Base-by-base conservation (phyloP, 2,113 vertebrate species). In the Campylomormyrus tamandua region DNA sequence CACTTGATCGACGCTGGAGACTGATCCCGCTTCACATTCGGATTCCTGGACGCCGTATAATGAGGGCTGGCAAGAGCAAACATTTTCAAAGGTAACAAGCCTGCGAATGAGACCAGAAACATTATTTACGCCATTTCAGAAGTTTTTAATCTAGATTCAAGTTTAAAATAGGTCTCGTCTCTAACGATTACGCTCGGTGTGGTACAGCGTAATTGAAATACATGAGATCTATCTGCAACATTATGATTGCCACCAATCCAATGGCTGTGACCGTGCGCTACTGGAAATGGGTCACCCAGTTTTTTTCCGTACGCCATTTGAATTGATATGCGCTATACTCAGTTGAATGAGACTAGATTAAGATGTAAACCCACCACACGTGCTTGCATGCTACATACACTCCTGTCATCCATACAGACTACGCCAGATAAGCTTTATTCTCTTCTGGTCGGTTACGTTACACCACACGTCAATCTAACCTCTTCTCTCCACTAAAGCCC, bases 361-460 rank as follows among this genome's bases (percentile, higher is more conserved):
- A 74, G 8, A 80, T 31, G 46, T 21, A 53, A 46, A 53, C 70
- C 15, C 46, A 10, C 31, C 6, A 48, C 88, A 89, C 90, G 70
- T 56, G 83, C 4, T 46, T 45, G 88, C 5, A 66, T 90, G 86
- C 86, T 70, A 85, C 77, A 49, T 83, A 89, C 90, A 87, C 77
- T 90, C 83, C 86, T 89, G 27, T 39, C 88, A 92, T 90, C 91
- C 77, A 80, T 62, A 80, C 5, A 89, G 27, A 48, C 83, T 58
- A 84, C 31, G 66, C 46, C 53, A 87, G 70, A 90, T 91, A 90
- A 92, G 62, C 83, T 90, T n/a, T 88, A 87, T 83, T 84, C 89
- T 11, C 10, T 56, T 48, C 52, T 62, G 24, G 13, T 13, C 42
- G 1, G 42, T 70, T 9, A 35, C 19, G 46, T 35, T 74, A 48